Percentiles rank a stretch among this genome's conserved stretches.
Evolutionary conservation across 2,888 invertebrate species (phyloP).

Genomic region (Pristionchus japonicus): DNA sequence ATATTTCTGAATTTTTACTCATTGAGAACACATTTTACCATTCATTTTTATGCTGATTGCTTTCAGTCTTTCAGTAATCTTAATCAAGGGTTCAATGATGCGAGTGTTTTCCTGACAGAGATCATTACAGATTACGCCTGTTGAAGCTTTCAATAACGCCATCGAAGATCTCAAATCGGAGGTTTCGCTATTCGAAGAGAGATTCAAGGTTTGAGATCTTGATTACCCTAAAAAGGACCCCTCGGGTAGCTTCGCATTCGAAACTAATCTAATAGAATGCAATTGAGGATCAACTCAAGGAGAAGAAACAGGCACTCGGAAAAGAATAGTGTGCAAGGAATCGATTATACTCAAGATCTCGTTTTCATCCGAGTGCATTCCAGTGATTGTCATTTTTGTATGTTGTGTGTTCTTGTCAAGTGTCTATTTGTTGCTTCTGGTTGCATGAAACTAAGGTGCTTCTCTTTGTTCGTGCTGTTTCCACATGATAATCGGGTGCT

Average conservation of each 20-base stretch:
- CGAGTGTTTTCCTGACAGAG: not conserved
- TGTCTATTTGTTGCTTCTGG: no score
- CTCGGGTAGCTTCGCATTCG: no score
- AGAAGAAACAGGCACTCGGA: not conserved
- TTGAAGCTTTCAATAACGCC: slow-evolving; percentile 96
- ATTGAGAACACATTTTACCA: not conserved
- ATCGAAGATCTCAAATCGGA: slow-evolving; percentile 97
- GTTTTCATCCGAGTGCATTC: not conserved
- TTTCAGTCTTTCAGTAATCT: no score
- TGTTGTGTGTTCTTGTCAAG: no score
- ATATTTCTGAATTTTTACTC: no score
- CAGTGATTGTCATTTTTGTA: not conserved
- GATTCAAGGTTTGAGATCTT: slow-evolving; percentile 85
- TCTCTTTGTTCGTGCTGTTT: no score
- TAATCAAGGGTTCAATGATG: no score
- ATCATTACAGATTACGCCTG: slow-evolving; percentile 88
- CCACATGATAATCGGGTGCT: no score
- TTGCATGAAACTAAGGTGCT: no score
- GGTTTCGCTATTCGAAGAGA: slow-evolving; percentile 93
- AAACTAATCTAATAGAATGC: no score
- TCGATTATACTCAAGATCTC: slow-evolving; percentile 2
- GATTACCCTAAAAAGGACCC: no score
- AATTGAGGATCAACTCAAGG: slow-evolving; percentile 46
- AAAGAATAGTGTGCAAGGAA: slow-evolving; percentile 5
- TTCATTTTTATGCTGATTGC: no score